Conservation (phyloP, 2,888 invertebrate genomes). For the Mechanitis mazaeus region DNA sequence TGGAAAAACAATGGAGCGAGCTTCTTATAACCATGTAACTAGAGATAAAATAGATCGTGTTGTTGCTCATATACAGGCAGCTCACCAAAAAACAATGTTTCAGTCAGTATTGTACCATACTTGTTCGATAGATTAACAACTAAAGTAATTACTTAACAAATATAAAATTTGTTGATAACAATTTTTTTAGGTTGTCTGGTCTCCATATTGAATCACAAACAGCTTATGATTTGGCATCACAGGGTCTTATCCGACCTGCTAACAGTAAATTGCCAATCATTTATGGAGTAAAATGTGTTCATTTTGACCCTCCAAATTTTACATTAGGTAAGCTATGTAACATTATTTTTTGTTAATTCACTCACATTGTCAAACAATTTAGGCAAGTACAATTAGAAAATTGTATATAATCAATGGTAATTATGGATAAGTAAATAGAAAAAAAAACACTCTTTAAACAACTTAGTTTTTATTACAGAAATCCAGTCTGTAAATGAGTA, state of each 20-base stretch:
- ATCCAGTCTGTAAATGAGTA: constrained; percentile 91
- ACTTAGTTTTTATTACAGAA: constrained; percentile 77
- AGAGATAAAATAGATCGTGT: constrained; percentile 82
- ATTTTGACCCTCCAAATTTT: constrained; percentile 89
- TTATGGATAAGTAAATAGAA: too few species aligned
- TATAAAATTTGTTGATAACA: neutral
- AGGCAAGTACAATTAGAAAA: too few species aligned
- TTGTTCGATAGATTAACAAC: too few species aligned
- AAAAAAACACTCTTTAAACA: neutral
- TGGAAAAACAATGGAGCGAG: constrained; percentile 82
- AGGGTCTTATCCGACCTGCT: constrained; percentile 88
- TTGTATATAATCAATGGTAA: too few species aligned
- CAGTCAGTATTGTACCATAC: constrained; percentile 75
- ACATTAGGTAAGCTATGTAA: constrained; percentile 79
- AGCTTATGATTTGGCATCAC: constrained; percentile 90
- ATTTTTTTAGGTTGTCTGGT: constrained; percentile 79
- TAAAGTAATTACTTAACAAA: neutral
- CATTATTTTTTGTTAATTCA: neutral
- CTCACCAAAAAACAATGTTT: constrained; percentile 91
- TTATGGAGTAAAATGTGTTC: constrained; percentile 90
- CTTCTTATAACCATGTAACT: constrained; percentile 83
- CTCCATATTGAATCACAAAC: constrained; percentile 90
- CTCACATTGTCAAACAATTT: too few species aligned
- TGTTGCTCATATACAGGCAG: constrained; percentile 87
- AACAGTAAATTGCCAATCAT: constrained; percentile 83